Evolutionary conservation across 64 coral and sea anemone species (phyloP).

Genomic region (Astreopora myriophthalma): DNA sequence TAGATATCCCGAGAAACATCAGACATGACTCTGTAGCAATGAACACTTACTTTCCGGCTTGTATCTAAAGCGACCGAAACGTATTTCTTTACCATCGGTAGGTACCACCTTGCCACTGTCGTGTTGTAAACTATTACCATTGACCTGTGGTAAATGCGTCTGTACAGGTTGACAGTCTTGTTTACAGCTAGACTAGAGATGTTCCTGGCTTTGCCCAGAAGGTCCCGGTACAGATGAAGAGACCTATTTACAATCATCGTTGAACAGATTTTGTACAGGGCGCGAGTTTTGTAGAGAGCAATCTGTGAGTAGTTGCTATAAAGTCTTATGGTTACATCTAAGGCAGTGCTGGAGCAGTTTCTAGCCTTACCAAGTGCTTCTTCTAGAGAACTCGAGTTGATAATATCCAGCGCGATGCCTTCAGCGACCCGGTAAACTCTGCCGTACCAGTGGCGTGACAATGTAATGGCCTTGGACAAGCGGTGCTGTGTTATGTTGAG

Average conservation of each 20-base stretch:
- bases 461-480: constrained; percentile 26
- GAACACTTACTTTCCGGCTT: constrained; percentile 57
- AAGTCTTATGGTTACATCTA: constrained; percentile 61
- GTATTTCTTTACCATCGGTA: constrained; percentile 41
- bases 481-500: constrained; percentile 53
- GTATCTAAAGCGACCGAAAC: constrained; percentile 18
- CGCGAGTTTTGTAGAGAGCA: constrained; percentile 41
- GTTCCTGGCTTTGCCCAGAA: constrained; percentile 38
- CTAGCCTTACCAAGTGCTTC: constrained; percentile 46
- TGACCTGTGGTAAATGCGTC: constrained; percentile 31
- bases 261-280: constrained; percentile 32
- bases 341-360: constrained; percentile 35
- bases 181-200: neutral
- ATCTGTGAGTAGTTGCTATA: constrained; percentile 36
- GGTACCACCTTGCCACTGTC: constrained; percentile 30
- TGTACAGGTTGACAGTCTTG: constrained; percentile 46
- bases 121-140: constrained; percentile 58
- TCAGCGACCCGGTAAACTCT: constrained; percentile 46
- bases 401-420: constrained; percentile 68
- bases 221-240: neutral
- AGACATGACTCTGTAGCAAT: neutral
- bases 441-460: constrained; percentile 38
- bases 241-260: constrained; percentile 63
- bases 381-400: constrained; percentile 57
- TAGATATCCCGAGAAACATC: constrained; percentile 77